Evolutionary conservation across 2,113 vertebrate species (phyloP).

Genomic region (Asarcornis scutulata): DNA sequence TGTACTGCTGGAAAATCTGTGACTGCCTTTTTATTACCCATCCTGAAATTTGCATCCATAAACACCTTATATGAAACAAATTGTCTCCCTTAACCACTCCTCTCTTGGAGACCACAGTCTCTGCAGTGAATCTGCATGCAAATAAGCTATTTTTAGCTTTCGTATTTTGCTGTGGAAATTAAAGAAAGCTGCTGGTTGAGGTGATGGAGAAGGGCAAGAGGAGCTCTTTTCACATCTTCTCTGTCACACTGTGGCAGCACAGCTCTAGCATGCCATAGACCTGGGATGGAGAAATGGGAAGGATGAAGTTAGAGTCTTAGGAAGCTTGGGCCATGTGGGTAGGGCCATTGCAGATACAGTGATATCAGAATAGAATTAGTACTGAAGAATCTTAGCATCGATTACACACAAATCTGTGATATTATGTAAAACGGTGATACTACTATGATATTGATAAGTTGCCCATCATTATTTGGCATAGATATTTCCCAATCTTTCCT

Average conservation of each 20-base stretch:
- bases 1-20: not conserved
- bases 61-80: not conserved
- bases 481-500: not conserved
- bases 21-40: not conserved
- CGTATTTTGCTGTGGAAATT: not conserved
- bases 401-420: not conserved
- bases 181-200: not conserved
- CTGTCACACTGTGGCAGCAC: not conserved
- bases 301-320: not conserved
- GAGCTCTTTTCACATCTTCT: not conserved
- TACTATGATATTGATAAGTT: not conserved
- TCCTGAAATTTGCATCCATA: not conserved
- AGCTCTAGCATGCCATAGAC: not conserved
- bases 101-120: not conserved
- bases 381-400: not conserved
- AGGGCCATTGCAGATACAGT: not conserved
- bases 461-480: not conserved
- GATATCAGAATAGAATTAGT: not conserved
- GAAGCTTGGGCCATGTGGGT: not conserved
- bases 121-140: accelerated
- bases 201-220: not conserved
- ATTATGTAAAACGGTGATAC: not conserved
- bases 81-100: not conserved
- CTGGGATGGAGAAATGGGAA: not conserved
- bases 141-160: not conserved